Conservation (phyloP, 2,797 vertebrate genomes). For the Taenioides sp. region DNA sequence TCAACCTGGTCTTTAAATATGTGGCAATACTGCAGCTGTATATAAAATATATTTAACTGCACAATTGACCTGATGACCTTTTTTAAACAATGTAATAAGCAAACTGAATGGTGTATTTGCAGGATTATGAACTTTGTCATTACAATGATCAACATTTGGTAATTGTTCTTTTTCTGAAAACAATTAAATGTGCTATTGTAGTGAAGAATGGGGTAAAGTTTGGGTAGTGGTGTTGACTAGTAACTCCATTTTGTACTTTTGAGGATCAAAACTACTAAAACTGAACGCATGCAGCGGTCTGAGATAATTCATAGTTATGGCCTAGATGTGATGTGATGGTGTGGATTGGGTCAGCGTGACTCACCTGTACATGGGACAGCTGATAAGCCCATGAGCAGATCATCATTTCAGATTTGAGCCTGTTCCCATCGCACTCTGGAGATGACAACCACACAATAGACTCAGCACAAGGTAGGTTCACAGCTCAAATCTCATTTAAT, state of each 20-base stretch:
- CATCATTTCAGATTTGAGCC: conserved; percentile 51
- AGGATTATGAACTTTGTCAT: neutral
- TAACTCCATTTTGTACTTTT: neutral
- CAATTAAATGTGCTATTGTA: too few relatives aligned
- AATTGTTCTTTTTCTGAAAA: neutral
- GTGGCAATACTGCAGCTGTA: neutral
- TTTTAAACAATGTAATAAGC: too few relatives aligned
- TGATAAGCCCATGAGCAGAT: conserved; percentile 56
- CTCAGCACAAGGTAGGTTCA: conserved; percentile 53
- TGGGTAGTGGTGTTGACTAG: neutral
- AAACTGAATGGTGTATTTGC: neutral
- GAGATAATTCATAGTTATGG: neutral
- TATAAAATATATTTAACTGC: neutral
- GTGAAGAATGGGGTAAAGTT: too few relatives aligned
- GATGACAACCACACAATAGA: conserved; percentile 11
- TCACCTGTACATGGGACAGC: conserved; percentile 49
- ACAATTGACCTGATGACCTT: neutral
- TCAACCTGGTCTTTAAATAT: conserved; percentile 17
- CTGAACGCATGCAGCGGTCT: neutral
- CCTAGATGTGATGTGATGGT: conserved; percentile 13
- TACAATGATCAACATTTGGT: neutral
- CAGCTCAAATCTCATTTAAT: conserved; percentile 4
- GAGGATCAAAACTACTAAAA: neutral
- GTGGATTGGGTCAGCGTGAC: conserved; percentile 36
- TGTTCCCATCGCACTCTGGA: conserved; percentile 13